phyloP scores from a whole-genome alignment of 2,888 invertebrate species.

The Tenodera sinensis region DNA sequence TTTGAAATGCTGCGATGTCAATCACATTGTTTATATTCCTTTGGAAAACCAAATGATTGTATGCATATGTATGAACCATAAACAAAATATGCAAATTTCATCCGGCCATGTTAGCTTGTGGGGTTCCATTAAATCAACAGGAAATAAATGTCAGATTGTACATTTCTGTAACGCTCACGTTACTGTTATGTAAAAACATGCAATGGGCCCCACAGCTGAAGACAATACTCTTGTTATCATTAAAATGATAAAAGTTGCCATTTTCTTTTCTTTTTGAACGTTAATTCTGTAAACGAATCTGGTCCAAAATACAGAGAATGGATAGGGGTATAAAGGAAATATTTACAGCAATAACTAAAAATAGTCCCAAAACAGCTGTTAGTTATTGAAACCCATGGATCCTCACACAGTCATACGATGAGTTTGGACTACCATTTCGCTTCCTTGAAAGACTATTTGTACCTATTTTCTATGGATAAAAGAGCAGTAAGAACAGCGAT shows the following conservation, averaged over 20 bases:
- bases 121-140: neutral
- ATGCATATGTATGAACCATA: neutral
- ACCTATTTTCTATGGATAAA: no score
- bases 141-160: neutral
- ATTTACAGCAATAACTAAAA: no score
- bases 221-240: neutral
- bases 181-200: neutral
- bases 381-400: no score
- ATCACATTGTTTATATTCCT: neutral
- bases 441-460: no score
- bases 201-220: neutral
- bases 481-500: no score
- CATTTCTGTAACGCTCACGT: neutral
- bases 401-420: no score
- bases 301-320: no score
- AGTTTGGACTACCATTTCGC: no score
- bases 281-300: no score
- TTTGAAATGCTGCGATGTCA: neutral
- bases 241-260: neutral
- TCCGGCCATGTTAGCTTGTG: neutral
- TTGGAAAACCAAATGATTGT: neutral
- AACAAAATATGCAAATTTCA: neutral
- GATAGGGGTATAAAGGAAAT: no score
- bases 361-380: no score
- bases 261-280: no score